phyloP scores from a whole-genome alignment of 2,113 vertebrate species.

The Elanus axillaris region DNA sequence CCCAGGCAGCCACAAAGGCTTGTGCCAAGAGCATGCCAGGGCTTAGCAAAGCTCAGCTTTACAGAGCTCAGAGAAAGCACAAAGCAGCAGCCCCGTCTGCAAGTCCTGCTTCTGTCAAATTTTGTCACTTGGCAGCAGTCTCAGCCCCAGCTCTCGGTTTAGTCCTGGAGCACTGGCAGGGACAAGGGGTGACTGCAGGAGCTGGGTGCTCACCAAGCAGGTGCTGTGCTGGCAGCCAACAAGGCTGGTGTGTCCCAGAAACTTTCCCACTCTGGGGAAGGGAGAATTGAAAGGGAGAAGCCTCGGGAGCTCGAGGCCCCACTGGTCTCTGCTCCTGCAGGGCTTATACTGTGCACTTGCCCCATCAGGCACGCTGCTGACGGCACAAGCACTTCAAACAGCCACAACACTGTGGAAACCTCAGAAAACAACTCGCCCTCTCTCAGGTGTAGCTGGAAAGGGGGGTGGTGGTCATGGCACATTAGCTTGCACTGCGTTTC shows the following conservation, averaged over 20 bases:
- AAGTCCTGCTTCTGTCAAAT: background rate
- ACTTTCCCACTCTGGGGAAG: rapidly evolving
- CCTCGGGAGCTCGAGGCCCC: no score
- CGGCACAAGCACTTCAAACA: background rate
- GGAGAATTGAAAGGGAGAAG: background rate
- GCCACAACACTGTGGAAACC: background rate
- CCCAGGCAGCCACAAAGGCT: background rate
- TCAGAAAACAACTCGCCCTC: background rate
- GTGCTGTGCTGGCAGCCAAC: background rate
- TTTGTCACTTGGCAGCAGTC: background rate
- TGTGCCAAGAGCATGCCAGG: background rate
- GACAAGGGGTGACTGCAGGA: background rate
- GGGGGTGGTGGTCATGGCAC: no score
- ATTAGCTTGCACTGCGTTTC: background rate
- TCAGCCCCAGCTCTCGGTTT: background rate
- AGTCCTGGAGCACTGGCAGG: background rate
- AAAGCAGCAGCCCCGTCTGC: background rate
- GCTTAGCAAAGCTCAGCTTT: background rate
- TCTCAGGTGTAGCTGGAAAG: background rate
- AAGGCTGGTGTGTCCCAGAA: background rate
- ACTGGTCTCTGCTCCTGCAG: background rate
- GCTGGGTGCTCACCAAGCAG: rapidly evolving
- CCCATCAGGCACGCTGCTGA: rapidly evolving
- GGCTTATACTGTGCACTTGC: background rate
- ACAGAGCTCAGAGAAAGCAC: background rate